phyloP scores from a whole-genome alignment of 1,140 invertebrate genomes.

The Palaemon carinicauda region DNA sequence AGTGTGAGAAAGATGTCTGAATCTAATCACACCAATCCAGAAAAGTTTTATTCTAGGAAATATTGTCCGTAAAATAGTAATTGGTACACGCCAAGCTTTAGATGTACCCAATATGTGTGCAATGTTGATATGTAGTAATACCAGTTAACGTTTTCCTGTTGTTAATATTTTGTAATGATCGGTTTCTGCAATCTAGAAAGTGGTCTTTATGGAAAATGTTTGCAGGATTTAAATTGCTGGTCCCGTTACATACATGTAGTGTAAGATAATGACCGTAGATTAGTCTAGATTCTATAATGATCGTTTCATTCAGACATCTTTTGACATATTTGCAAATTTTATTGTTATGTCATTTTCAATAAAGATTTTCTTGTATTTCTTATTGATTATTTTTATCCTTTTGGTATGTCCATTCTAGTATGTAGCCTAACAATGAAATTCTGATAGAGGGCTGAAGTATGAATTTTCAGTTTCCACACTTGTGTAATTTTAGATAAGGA shows the following conservation, averaged over 20 bases:
- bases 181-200: background rate
- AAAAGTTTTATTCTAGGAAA: constrained; percentile 23
- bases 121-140: constrained; percentile 38
- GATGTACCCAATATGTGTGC: constrained; percentile 51
- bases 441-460: too few species aligned
- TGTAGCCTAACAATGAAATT: too few species aligned
- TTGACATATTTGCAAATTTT: constrained; percentile 57
- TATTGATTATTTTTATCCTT: background rate
- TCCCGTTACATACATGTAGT: constrained; percentile 28
- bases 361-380: constrained; percentile 55
- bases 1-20: constrained; percentile 52
- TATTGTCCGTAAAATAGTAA: constrained; percentile 27
- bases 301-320: constrained; percentile 54
- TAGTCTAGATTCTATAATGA: constrained; percentile 52
- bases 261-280: constrained; percentile 51
- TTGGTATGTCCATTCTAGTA: too few species aligned
- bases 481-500: too few species aligned
- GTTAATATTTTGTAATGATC: background rate
- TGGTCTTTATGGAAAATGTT: constrained; percentile 14
- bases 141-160: constrained; percentile 9
- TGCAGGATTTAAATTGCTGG: background rate
- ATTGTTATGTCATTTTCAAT: constrained; percentile 57
- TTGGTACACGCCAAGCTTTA: constrained; percentile 52
- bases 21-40: constrained; percentile 35
- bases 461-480: too few species aligned